Conservation (phyloP, 2,888 invertebrate species). For the Tricholauxania praeusta region DNA sequence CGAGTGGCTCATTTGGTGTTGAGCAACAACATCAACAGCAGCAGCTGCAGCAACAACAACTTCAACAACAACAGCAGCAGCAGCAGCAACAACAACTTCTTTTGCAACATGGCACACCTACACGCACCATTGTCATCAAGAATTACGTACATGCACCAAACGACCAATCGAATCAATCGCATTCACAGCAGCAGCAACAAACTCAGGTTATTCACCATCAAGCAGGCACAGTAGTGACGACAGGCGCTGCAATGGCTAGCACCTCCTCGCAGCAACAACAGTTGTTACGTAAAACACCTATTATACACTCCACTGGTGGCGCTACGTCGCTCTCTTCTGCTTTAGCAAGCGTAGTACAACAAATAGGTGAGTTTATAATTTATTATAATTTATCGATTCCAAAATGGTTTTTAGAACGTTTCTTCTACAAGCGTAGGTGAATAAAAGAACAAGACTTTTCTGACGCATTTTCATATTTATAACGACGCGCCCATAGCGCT, state of each 20-base stretch:
- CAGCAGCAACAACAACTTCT: conserved; percentile 52
- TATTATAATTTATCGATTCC: not conserved
- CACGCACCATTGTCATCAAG: conserved; percentile 64
- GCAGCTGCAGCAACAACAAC: conserved; percentile 44
- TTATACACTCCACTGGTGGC: conserved; percentile 61
- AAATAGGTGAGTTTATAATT: conserved; percentile 56
- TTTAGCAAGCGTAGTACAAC: conserved; percentile 60
- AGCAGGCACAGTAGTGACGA: conserved; percentile 31
- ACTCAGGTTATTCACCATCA: conserved; percentile 53
- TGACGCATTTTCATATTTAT: too few relatives aligned
- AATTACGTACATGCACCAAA: conserved; percentile 61
- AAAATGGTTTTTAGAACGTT: too few relatives aligned
- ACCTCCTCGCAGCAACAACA: conserved; percentile 53
- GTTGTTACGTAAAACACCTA: conserved; percentile 61
- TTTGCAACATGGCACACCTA: conserved; percentile 53
- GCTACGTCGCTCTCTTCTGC: conserved; percentile 55
- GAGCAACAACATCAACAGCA: conserved; percentile 50
- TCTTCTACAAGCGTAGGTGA: too few relatives aligned
- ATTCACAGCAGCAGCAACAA: conserved; percentile 47
- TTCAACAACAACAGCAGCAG: conserved; percentile 51
- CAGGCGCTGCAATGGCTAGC: conserved; percentile 37
- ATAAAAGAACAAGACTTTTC: too few relatives aligned
- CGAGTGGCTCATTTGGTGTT: conserved; percentile 55
- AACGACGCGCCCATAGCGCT: too few relatives aligned
- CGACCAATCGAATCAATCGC: conserved; percentile 51